phyloP scores from a whole-genome alignment of 2,797 vertebrate genomes.

The Hippopotamyrus pictus region DNA sequence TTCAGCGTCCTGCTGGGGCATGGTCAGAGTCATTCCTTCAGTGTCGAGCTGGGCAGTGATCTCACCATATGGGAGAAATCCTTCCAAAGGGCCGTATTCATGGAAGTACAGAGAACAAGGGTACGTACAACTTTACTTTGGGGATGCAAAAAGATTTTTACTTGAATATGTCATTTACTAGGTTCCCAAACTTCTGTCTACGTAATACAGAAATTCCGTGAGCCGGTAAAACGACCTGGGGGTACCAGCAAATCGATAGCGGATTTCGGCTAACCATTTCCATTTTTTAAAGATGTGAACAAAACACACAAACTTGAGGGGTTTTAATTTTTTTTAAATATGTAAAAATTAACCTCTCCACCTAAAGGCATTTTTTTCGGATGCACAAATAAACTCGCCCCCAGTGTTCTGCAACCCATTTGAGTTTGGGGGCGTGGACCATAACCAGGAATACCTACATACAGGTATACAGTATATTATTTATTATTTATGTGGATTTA shows the following conservation, averaged over 20 bases:
- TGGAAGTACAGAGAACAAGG: conserved; percentile 75
- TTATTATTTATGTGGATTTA: background rate
- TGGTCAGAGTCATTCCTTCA: conserved; percentile 79
- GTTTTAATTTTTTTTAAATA: background rate
- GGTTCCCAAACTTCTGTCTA: background rate
- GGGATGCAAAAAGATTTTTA: background rate
- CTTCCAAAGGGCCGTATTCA: conserved; percentile 85
- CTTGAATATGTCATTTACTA: background rate
- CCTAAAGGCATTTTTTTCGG: background rate
- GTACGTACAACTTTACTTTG: background rate
- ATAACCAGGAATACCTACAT: background rate
- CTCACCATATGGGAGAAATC: conserved; percentile 81
- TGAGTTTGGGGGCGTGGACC: background rate
- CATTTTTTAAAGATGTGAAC: background rate
- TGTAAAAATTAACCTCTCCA: background rate
- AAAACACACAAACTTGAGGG: background rate
- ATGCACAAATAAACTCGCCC: background rate
- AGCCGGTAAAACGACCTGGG: background rate
- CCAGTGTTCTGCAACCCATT: background rate
- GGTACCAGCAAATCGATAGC: background rate
- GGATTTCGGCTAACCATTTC: background rate
- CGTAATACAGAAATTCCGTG: background rate
- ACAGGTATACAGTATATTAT: background rate
- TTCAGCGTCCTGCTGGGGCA: conserved; percentile 82
- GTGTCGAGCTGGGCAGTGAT: conserved; percentile 77